Evolutionary conservation across 2,113 vertebrate species (phyloP).

Genomic region (Cepphus grylle): DNA sequence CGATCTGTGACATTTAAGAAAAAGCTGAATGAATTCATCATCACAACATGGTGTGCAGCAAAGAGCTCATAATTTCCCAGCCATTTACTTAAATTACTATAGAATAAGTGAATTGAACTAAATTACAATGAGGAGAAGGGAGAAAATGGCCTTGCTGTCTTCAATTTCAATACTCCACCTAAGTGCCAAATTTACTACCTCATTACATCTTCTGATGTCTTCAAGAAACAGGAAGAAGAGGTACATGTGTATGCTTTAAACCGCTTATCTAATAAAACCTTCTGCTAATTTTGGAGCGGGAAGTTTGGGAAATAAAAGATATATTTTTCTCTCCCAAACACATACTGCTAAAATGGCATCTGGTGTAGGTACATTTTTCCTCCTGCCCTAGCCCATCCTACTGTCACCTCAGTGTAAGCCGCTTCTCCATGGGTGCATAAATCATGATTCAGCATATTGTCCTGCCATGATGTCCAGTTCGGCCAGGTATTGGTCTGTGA

Average conservation of each 20-base stretch:
- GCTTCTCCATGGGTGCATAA: not conserved
- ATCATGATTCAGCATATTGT: not conserved
- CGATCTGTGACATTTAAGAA: slow-evolving; percentile 3
- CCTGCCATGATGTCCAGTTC: not conserved
- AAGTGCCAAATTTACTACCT: not conserved
- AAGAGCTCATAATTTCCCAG: not conserved
- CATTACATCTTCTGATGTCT: not conserved
- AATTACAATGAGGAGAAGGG: not conserved
- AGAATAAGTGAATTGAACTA: slow-evolving; percentile 1
- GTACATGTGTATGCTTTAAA: not conserved
- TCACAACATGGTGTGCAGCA: not conserved
- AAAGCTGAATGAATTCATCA: not conserved
- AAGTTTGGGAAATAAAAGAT: not conserved
- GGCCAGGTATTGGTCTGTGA: accelerated
- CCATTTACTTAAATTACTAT: not conserved
- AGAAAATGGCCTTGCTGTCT: not conserved
- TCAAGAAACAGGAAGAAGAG: not conserved
- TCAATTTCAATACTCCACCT: not conserved
- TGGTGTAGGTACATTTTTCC: not conserved
- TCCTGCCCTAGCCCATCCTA: not conserved
- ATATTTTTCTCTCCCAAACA: not conserved
- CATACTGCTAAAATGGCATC: not conserved
- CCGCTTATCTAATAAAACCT: not conserved
- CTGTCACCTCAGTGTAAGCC: not conserved
- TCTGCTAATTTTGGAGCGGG: not conserved